Base-by-base conservation (phyloP, 2,797 vertebrate genomes). In the Coilia nasus region DNA sequence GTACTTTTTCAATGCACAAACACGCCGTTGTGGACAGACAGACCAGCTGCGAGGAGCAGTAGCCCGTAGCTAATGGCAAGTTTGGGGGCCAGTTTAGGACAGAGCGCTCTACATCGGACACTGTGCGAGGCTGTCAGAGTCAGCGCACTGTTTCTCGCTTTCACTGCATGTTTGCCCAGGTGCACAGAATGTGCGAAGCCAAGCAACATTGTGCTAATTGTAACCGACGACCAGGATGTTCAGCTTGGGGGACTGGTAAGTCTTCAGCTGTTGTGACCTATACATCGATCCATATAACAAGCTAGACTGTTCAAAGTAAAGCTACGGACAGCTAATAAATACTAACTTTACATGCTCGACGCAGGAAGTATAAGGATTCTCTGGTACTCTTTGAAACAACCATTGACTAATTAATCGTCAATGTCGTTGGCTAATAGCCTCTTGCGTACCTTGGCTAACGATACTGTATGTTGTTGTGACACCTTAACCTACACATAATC, bases 161-260 rank as follows among this genome's bases (percentile, higher is more conserved):
- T 93, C 81, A 88, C 95, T 86, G 92, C 92, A 92, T 94, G 93
- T 88, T 82, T 90, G 85, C 87, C 91, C 90, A 94, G 93, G 92
- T 94, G 93, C 35, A 88, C 88, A 62, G 84, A 57, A 2, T 7
- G 88, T 1, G 64, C 7, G 47, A 92, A 91, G 47, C 83, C 60
- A 10, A 93, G 89, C 89, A 97, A 97, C 91, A 89, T 97, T 83
- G 59, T 97, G 23, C 90, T 97, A 9, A 94, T 97, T 85, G 88
- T 97, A 15, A 89, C 94, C 15, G 96, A 97, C 87, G 96, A 97
- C 86, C 96, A 96, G 92, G 96, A 97, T 19, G 88, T 94, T 0
- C 71, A 85, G 54, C 91, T 97, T 41, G 95, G 95, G 15, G 96
- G 96, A 19, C 92, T 96, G 96, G 96, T 96, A 90, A 95, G 94